phyloP scores from a whole-genome alignment of 2,113 vertebrate genomes.

The Lanius collurio region DNA sequence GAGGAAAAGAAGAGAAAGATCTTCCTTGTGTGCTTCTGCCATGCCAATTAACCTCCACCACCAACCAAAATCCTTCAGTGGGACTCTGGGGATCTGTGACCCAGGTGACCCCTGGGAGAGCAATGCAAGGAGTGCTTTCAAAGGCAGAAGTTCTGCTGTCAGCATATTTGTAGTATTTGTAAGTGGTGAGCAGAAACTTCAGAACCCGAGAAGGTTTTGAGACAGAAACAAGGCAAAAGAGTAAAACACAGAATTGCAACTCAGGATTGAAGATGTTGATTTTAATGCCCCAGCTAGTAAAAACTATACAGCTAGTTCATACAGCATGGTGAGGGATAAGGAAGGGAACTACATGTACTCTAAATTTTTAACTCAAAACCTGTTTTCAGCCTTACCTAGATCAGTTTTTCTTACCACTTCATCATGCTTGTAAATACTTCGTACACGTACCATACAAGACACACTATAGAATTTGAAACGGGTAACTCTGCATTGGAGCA shows the following conservation, averaged over 20 bases:
- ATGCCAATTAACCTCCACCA: rapidly evolving
- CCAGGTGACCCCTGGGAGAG: background rate
- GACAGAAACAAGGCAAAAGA: background rate
- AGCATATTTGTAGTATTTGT: background rate
- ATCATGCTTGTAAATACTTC: background rate
- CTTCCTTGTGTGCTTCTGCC: background rate
- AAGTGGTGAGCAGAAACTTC: background rate
- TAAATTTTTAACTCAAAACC: background rate
- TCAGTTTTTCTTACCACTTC: rapidly evolving
- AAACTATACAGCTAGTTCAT: background rate
- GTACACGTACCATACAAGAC: rapidly evolving
- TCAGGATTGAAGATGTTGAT: rapidly evolving
- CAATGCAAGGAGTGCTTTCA: background rate
- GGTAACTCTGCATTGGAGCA: background rate
- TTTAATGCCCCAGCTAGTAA: background rate
- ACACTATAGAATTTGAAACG: background rate
- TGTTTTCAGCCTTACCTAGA: background rate
- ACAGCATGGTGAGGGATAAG: background rate
- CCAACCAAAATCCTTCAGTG: rapidly evolving
- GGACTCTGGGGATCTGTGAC: no score
- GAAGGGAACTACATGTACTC: background rate
- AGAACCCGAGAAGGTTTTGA: background rate
- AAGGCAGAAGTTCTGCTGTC: background rate
- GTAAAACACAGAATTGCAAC: rapidly evolving
- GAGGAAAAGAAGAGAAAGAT: background rate